Evolutionary conservation across 2,113 vertebrate genomes (phyloP).

Genomic region (Erythrocercus mccallii): DNA sequence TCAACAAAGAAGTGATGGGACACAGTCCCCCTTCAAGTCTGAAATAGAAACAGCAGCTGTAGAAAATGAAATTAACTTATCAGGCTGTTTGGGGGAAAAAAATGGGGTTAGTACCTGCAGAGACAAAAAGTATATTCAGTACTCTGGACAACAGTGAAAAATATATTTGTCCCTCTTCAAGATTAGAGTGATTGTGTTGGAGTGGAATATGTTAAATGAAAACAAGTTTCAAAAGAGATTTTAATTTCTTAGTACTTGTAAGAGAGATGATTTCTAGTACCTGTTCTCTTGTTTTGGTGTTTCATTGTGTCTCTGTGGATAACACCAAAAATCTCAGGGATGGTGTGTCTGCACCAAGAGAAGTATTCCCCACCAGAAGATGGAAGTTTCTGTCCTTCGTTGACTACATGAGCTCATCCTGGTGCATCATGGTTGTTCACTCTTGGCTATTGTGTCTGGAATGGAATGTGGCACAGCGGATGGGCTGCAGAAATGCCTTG

Average conservation of each 20-base stretch:
- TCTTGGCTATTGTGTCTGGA: neutral
- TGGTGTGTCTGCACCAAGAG: neutral
- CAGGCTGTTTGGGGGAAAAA: neutral
- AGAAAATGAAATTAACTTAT: neutral
- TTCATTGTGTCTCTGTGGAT: neutral
- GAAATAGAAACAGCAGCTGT: neutral
- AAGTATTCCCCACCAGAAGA: neutral
- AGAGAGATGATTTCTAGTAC: neutral
- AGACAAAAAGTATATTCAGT: neutral
- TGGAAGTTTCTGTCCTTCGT: neutral
- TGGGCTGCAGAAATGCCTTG: neutral
- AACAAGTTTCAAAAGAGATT: neutral
- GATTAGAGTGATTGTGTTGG: neutral
- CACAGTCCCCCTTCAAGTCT: neutral
- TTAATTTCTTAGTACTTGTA: neutral
- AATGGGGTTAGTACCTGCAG: neutral
- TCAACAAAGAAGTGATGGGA: neutral
- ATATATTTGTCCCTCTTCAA: neutral
- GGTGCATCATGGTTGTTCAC: accelerated
- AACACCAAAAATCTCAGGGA: neutral
- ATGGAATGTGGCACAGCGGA: neutral
- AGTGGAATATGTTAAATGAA: neutral
- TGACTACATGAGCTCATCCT: neutral
- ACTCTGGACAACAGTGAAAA: neutral
- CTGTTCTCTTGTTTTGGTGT: neutral